Percentiles rank a stretch among this genome's conserved stretches.
Conservation (phyloP, 1,140 invertebrate genomes). For the Macrotrachela quadricornifera region DNA sequence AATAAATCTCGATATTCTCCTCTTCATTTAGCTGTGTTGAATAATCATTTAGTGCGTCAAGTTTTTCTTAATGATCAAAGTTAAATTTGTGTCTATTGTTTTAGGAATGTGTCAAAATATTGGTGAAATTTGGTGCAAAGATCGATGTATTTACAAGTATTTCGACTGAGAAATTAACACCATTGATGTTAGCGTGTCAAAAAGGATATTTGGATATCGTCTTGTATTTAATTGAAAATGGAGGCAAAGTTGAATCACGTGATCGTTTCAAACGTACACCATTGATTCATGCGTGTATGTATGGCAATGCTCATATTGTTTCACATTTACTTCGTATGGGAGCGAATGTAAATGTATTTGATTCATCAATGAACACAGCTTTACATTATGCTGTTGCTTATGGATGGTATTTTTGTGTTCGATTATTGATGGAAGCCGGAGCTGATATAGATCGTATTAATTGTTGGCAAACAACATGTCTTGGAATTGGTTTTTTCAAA, state of each 20-base stretch:
- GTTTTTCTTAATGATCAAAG: no score
- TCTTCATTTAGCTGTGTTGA: no score
- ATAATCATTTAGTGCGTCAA: no score
- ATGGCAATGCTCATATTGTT: constrained; percentile 37
- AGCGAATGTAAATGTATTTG: constrained; percentile 42
- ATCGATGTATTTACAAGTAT: constrained; percentile 41
- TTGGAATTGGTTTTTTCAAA: constrained; percentile 34
- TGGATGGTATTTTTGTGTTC: constrained; percentile 35
- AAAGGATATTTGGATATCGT: constrained; percentile 33
- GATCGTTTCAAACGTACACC: constrained; percentile 28
- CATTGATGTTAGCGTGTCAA: constrained; percentile 41
- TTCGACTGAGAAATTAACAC: constrained; percentile 35
- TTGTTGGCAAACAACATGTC: constrained; percentile 33
- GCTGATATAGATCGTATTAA: constrained; percentile 28
- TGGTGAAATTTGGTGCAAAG: constrained; percentile 43
- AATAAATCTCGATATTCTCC: neutral
- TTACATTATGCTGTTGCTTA: constrained; percentile 55
- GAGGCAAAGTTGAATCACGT: constrained; percentile 25
- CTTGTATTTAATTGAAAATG: constrained; percentile 26
- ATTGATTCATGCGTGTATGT: constrained; percentile 34
- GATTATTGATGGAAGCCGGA: constrained; percentile 33
- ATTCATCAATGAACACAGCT: constrained; percentile 49
- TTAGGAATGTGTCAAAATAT: constrained; percentile 31
- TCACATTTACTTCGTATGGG: constrained; percentile 37
- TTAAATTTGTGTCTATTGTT: no score